Evolutionary conservation across 2,888 invertebrate species (phyloP).

Genomic region (Tubulanus polymorphus): DNA sequence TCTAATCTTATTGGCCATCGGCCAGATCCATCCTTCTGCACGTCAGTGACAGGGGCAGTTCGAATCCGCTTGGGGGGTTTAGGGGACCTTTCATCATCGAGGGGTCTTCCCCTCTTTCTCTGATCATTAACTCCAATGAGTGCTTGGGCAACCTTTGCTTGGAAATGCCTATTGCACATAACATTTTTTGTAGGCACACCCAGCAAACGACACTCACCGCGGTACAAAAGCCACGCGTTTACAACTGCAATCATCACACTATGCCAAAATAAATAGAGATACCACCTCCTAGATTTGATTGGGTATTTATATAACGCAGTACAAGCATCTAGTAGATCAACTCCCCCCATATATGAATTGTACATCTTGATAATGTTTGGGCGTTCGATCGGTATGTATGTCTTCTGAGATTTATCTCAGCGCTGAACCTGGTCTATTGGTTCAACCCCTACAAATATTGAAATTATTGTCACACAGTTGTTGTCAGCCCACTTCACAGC

Average conservation of each 20-base stretch:
- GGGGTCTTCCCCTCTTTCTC: neutral
- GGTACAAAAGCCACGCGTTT: slow-evolving; percentile 8
- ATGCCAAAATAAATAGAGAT: slow-evolving; percentile 11
- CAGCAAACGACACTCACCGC: neutral
- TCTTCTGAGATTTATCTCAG: neutral
- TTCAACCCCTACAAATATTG: neutral
- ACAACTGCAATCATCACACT: slow-evolving; percentile 3
- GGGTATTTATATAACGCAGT: slow-evolving; percentile 1
- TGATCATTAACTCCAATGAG: neutral
- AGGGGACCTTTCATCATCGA: too few relatives aligned
- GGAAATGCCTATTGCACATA: neutral
- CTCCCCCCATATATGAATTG: slow-evolving; percentile 9
- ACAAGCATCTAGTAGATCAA: slow-evolving; percentile 8
- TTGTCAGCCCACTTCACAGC: slow-evolving; percentile 8
- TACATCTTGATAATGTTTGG: slow-evolving; percentile 14
- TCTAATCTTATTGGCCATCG: slow-evolving; percentile 9
- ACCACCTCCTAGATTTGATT: slow-evolving; percentile 7
- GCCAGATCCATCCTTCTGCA: slow-evolving; percentile 5
- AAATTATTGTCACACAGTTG: slow-evolving; percentile 2
- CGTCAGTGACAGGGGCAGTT: slow-evolving; percentile 3
- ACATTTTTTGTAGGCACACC: neutral
- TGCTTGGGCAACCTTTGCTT: neutral
- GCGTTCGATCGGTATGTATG: neutral
- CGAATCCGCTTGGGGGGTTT: neutral
- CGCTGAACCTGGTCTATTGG: neutral